These are phyloP conservation scores for Idaea straminata DNA, from an alignment of 2,888 invertebrate species.

Conservation along the genomic window DNA sequence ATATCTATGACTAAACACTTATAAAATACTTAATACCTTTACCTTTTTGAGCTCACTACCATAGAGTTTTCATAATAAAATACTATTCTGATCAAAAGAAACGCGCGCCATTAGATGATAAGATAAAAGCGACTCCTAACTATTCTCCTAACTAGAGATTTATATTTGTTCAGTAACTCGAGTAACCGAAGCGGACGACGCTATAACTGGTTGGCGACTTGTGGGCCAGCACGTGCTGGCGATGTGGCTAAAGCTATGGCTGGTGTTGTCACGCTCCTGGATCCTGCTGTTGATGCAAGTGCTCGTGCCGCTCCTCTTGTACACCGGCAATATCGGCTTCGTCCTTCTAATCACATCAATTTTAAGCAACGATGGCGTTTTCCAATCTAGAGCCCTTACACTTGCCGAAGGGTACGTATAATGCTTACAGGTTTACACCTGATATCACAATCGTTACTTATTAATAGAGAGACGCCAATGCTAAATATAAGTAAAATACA, in stretches of 20 bases:
- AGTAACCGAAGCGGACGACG: conserved; percentile 29
- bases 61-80: too few species aligned
- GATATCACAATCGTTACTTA: neutral
- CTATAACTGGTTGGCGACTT: conserved; percentile 50
- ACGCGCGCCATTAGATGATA: too few species aligned
- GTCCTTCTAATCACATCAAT: conserved; percentile 53
- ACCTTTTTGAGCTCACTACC: neutral
- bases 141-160: neutral
- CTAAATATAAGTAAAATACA: neutral
- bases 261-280: conserved; percentile 85
- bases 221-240: conserved; percentile 82
- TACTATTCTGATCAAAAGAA: too few species aligned
- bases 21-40: neutral
- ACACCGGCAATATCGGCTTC: conserved; percentile 80
- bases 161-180: conserved; percentile 43
- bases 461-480: neutral
- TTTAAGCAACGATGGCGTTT: conserved; percentile 58
- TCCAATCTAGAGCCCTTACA: conserved; percentile 70
- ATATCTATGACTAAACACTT: neutral
- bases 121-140: too few species aligned
- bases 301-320: conserved; percentile 83
- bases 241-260: conserved; percentile 83
- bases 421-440: too few species aligned
- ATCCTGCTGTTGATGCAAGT: conserved; percentile 83
- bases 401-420: conserved; percentile 61